phyloP scores from a whole-genome alignment of 2,113 vertebrate species.

The Saimiri boliviensis region DNA sequence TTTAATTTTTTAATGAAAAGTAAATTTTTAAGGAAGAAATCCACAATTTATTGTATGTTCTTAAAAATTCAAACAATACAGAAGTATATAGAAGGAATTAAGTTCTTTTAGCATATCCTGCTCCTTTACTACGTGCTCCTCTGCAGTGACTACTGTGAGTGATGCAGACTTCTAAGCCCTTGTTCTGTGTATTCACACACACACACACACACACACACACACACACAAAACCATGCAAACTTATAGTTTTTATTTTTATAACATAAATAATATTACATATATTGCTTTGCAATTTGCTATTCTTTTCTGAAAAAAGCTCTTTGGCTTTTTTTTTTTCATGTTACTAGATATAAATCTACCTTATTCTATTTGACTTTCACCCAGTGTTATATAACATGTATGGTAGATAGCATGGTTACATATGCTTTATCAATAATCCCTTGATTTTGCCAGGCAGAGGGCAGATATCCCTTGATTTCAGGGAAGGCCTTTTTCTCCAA shows the following conservation, averaged over 20 bases:
- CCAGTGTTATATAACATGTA: neutral
- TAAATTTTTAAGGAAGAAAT: neutral
- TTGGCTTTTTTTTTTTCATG: neutral
- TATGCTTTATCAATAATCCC: neutral
- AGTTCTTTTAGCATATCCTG: neutral
- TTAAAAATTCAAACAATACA: neutral
- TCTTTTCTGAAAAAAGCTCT: neutral
- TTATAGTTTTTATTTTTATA: neutral
- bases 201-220: neutral
- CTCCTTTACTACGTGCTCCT: neutral
- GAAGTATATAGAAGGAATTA: neutral
- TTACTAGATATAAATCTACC: neutral
- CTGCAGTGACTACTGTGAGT: neutral
- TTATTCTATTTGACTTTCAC: neutral
- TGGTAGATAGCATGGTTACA: neutral
- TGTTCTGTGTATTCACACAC: neutral
- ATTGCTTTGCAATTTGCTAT: neutral
- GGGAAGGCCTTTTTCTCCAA: neutral
- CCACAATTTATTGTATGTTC: neutral
- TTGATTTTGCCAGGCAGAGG: neutral
- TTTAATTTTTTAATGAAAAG: slow-evolving; percentile 25
- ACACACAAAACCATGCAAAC: neutral
- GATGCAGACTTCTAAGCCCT: neutral
- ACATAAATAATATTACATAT: neutral
- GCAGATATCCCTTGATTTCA: neutral